Conservation (phyloP, 2,113 vertebrate species). For the Beaufortia kweichowensis region DNA sequence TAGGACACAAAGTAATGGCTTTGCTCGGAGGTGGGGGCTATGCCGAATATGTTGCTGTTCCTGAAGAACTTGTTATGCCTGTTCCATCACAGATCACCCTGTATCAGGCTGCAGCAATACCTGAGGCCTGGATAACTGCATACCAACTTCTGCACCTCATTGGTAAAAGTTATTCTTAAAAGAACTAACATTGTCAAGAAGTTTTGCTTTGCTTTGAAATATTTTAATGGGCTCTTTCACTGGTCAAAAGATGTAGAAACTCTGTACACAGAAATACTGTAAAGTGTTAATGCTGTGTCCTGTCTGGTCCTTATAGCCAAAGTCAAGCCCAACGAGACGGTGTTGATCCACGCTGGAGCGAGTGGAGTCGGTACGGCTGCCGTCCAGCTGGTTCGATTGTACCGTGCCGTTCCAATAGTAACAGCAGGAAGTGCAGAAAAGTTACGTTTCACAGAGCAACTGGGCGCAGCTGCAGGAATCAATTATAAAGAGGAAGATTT, state of each 20-base stretch:
- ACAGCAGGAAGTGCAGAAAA: conserved; percentile 80
- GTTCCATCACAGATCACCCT: conserved; percentile 72
- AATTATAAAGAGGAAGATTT: conserved; percentile 83
- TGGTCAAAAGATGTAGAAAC: too few species aligned
- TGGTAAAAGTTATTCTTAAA: too few species aligned
- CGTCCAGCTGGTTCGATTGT: conserved; percentile 78
- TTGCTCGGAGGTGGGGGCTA: conserved; percentile 83
- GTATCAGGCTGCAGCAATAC: conserved; percentile 80
- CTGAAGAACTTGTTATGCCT: conserved; percentile 76
- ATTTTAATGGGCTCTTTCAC: too few species aligned
- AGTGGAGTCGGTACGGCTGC: conserved; percentile 83
- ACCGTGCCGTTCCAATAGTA: conserved; percentile 77
- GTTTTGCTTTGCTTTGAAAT: too few species aligned
- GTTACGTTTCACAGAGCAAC: conserved; percentile 66
- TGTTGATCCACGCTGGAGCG: conserved; percentile 80
- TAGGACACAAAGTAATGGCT: conserved; percentile 78
- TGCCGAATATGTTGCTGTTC: conserved; percentile 80
- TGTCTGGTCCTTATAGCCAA: conserved; percentile 65
- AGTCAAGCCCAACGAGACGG: conserved; percentile 76
- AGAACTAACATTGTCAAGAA: too few species aligned
- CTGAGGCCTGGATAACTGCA: conserved; percentile 85
- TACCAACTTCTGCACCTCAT: conserved; percentile 82
- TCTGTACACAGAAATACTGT: not conserved
- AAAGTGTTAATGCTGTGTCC: not conserved
- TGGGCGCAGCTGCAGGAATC: conserved; percentile 79